Evolutionary conservation across 2,888 invertebrate species (phyloP), one percentile per base, ranked within the genome.

Genomic region (Cheilosia grossa): DNA sequence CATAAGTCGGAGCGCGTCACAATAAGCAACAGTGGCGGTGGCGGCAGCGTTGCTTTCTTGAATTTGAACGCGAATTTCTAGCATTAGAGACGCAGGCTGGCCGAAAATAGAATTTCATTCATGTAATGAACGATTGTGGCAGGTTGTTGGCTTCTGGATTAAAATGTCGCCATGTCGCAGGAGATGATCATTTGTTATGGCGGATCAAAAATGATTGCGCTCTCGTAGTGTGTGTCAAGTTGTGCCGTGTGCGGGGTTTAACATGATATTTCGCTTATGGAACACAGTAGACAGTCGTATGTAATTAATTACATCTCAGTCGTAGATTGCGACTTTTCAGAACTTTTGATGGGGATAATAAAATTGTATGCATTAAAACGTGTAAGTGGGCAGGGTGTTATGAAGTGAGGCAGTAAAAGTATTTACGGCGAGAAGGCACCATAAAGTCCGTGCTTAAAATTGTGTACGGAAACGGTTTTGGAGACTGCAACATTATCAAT

Each of bases 91-190:
- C 64, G 58, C 66, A 58, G 54, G 21, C 5, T 15, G 4, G 19
- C 69, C 61, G 66, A 72, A 80, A 85, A 85, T 85, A 81, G 81
- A 67, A 51, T 81, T 81, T 81, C 75, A 85, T 85, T 85, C 80
- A 81, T 77, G 75, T 85, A 80, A 81, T 75, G 77, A 85, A 61
- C 85, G 85, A 85, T 85, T 85, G 85, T 85, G 85, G 85, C 81
- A 85, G 85, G 85, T 85, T 85, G 85, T 85, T 85, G 85, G 85
- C 85, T 85, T 85, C 67, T 85, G 85, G 85, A 85, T 85, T 85
- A 85, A 85, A 85, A 85, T 85, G 85, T 85, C 85, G 80, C 72
- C 85, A 61, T 85, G 80, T 81, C 75, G 61, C 72, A 81, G 70
- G 75, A 67, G 61, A 85, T 81, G 85, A 81, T 85, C 85, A 85